Evolutionary conservation across 2,113 vertebrate species (phyloP), one percentile per base, ranked within the genome.

Genomic region (Dromaius novaehollandiae): DNA sequence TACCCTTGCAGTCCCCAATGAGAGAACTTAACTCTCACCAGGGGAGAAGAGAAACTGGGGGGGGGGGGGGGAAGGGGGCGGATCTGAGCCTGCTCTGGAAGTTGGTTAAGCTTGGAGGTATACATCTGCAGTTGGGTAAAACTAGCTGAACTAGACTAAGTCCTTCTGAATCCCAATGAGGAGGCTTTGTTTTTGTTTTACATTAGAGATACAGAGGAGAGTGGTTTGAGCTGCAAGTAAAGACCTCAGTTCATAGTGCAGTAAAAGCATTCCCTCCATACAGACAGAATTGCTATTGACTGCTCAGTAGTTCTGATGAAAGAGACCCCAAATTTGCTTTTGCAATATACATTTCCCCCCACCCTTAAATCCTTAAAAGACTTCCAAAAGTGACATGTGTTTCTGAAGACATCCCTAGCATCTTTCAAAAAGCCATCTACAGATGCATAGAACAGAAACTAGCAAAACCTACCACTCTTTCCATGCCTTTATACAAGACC

Each of bases 101-200:
- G 25, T 0, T 13, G 32, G 36, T 8, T 42, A 17, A 44, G 70
- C 32, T 53, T 25, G 53, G 53, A 51, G 36, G 44, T 11, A 4
- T 5, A 0, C 14, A 11, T 44, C 53, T 51, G 36, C 11, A 4
- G 16, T 1, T 51, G 53, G 55, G 30, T 19, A 44, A 70, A n/a
- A 18, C 32, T 44, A 60, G 16, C 19, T 16, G 21, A 19, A 18
- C 36, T 61, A 25, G 1, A 1, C 44, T 8, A 36, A 60, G 44
- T 8, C 30, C 24, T 51, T 50, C 44, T 8, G 42, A 42, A 68
- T 8, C 30, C 42, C 69, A 30, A 0, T 1, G 24, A 50, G 60
- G 0, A 3, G 24, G 22, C 14, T 1, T 1, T 26, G 65, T 5
- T n/a, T 5, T n/a, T n/a, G 61, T 7, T 25, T 32, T 32, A 44